Evolutionary conservation across 2,888 invertebrate genomes (phyloP).

Genomic region (Polydrusus pterygomalis): DNA sequence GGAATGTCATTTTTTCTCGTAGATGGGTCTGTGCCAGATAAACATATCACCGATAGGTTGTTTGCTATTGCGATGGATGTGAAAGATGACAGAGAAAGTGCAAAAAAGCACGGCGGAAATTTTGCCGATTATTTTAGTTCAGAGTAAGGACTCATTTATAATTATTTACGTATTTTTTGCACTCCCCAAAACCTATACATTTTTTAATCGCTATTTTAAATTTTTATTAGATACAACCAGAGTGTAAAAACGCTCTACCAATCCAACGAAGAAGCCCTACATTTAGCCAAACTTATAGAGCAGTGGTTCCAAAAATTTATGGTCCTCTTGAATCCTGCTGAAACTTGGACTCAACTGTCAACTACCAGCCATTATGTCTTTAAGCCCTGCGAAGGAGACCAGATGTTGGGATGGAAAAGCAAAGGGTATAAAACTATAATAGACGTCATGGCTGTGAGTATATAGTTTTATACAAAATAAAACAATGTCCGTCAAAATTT

Average conservation of each 20-base stretch:
- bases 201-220: no score
- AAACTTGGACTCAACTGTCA: constrained; percentile 81
- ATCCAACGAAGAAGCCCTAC: neutral
- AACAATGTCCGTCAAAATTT: no score
- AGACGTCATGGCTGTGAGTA: constrained; percentile 78
- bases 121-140: constrained; percentile 67
- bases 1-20: constrained; percentile 63
- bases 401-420: constrained; percentile 82
- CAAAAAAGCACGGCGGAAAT: constrained; percentile 59
- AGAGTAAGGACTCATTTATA: constrained; percentile 61
- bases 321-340: constrained; percentile 75
- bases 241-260: constrained; percentile 59
- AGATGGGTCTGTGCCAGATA: constrained; percentile 63
- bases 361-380: constrained; percentile 77
- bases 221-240: constrained; percentile 59
- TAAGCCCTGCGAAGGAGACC: constrained; percentile 82
- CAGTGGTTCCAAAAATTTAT: constrained; percentile 68
- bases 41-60: constrained; percentile 63
- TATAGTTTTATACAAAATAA: neutral
- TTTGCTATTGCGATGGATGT: constrained; percentile 61
- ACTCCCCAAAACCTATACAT: no score
- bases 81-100: constrained; percentile 60
- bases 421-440: constrained; percentile 82
- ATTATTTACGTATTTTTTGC: neutral
- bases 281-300: constrained; percentile 59